Conservation (phyloP, 2,797 vertebrate species). For the Acanthornis magna region DNA sequence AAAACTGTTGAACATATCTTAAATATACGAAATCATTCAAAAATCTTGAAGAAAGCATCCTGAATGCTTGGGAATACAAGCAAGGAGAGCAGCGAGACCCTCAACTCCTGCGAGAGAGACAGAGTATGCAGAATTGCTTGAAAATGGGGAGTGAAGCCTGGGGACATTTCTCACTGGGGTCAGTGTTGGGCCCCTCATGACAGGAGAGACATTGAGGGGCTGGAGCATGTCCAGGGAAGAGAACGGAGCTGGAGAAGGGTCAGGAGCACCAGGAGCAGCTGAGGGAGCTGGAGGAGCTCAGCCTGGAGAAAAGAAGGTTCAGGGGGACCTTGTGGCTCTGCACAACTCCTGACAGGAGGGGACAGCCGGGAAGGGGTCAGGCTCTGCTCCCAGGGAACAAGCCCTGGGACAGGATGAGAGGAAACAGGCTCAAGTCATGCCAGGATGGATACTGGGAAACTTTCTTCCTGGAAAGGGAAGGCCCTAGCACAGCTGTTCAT, state of each 20-base stretch:
- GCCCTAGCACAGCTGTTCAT: not conserved
- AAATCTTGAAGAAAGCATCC: not conserved
- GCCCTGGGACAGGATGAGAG: not conserved
- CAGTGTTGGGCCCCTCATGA: accelerated
- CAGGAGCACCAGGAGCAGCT: accelerated
- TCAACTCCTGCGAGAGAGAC: not conserved
- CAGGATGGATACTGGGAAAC: not conserved
- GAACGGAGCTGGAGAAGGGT: accelerated
- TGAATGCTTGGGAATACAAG: not conserved
- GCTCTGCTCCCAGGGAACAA: not conserved
- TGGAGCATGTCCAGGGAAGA: not conserved
- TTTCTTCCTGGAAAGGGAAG: not conserved
- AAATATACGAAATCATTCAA: not conserved
- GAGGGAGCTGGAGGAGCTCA: not conserved
- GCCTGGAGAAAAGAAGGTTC: not conserved
- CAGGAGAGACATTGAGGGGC: not conserved
- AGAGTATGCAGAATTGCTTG: not conserved
- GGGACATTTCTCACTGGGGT: not conserved
- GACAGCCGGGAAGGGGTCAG: accelerated
- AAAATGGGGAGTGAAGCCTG: not conserved
- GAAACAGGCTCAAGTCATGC: accelerated
- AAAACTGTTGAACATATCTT: not conserved
- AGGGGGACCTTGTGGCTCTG: not conserved
- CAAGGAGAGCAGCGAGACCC: not conserved
- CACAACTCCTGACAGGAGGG: not conserved